Base-by-base conservation (phyloP, 2,113 vertebrate genomes). In the Tapirus terrestris region DNA sequence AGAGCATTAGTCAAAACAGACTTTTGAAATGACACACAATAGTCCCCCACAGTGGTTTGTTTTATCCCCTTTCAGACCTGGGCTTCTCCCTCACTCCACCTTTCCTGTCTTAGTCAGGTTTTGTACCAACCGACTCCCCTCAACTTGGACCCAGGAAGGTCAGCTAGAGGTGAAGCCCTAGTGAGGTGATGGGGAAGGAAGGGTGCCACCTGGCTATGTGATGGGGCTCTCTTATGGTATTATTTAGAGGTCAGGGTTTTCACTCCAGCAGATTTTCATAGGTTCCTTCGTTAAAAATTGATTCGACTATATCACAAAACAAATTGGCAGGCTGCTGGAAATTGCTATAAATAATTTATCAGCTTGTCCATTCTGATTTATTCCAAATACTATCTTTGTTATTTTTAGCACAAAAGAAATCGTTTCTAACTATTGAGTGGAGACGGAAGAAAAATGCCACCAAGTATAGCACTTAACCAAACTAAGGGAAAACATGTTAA, bases 91-190 rank as follows among this genome's bases (percentile, higher is more conserved):
- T 98, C 98, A 98, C 98, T 96, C 98, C 98, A 98, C 98, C 98
- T 99, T 99, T 99, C 98, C 99, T 99, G 98, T 97, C 98, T 99
- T 98, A 98, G 97, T 99, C 98, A 98, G 79, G 83, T 70, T 98
- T 98, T 93, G 68, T 97, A 75, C 94, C 87, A 86, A 72, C n/a
- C 87, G 84, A 81, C 90, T 98, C 96, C 97, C 96, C 91, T 95
- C 75, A 51, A 63, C 94, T 88, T 97, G 97, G 80, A 98, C 97
- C 97, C 63, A n/a, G 2, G 61, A 95, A 98, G 99, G 98, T 99
- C 98, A 98, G 67, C 88, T 21, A 94, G 94, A 98, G 99, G 98
- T 98, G 98, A 98, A 93, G 81, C 93, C 94, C 61, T 0, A 0
- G 8, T 45, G 56, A 90, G 77, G 90, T 13, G 93, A 94, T 96